Evolutionary conservation across 2,888 invertebrate genomes (phyloP), one percentile per base, ranked within the genome.

Genomic region (Drosophila mulleri): DNA sequence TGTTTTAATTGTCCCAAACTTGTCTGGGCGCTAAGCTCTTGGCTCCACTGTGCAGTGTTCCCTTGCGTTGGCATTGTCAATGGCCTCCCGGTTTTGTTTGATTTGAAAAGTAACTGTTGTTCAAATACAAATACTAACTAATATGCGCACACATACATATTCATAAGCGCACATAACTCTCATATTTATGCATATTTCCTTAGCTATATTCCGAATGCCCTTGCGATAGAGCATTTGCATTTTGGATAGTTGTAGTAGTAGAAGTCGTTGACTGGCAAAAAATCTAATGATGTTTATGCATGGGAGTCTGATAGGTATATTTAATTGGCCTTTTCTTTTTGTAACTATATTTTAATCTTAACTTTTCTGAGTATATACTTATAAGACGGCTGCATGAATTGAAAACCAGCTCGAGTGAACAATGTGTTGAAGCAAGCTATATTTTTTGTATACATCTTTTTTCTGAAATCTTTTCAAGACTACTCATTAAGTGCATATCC

Each of bases 81-180:
- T 66, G 78, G 67, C 57, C 64, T 63, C 67, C 73, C 56, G 67
- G 47, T 65, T 56, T 80, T 85, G 74, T 89, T 86, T 89, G 88
- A 84, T 89, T 89, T 82, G 73, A 80, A 58, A 87, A 89, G 74
- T 87, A 84, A 76, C 75, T 82, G 77, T 79, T 77, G 69, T 71
- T 68, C 72, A 72, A 42, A 64, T 37, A 61, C 48, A 59, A 37
- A 59, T 39, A 39, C 37, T 29, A 29, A 54, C 54, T 54, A 54
- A 47, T 39, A 37, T 42, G 29, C 52, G 32, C 32, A 32, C 11
- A 11, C 37, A 59, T 18, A 41, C 42, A 68, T 32, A 53, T 35
- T 39, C 14, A 50, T 32, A 57, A n/a, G 50, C 14, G 20, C 23
- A 48, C 37, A 39, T 42, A 23, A 32, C 57, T 32, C 42, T 32